Evolutionary conservation across 1,140 invertebrate species (phyloP), one percentile per base, ranked within the genome.

Genomic region (Penaeus indicus): DNA sequence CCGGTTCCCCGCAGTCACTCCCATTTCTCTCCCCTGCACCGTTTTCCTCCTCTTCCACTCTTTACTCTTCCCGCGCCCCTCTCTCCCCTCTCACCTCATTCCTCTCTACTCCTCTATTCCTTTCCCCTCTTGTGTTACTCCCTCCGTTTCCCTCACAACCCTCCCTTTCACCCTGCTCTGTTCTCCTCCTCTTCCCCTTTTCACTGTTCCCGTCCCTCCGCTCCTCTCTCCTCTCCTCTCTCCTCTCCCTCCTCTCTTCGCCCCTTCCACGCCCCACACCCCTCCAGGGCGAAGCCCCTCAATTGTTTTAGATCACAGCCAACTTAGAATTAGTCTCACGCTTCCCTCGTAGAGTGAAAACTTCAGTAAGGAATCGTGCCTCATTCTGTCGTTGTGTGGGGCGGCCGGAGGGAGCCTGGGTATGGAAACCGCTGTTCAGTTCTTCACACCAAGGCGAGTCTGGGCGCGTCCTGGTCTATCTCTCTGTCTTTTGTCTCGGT

Each of bases 221-320:
- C 11, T 22, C 69, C n/a, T 32, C 69, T 27, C 19, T 72, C 69
- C 10, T 3, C 11, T 22, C 69, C n/a, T 32, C 69, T 27, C 22
- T n/a, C 38, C 69, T 25, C 69, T 75, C 21, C 72, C n/a, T 13
- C n/a, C 25, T 32, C 25, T 8, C 25, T 16, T 10, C 5, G 27
- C 42, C 8, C n/a, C 72, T 16, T 10, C n/a, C 8, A 32, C 38
- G 4, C n/a, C 27, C n/a, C 72, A 27, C n/a, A 5, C 72, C n/a
- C 42, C 72, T 38, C 72, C 13, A 75, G 27, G 4, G 16, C 27
- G 72, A 32, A 27, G 27, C 42, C 72, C 72, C 72, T 75, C n/a
- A 75, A 75, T 75, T 75, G 72, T 75, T 75, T 75, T 75, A 75
- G 72, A 75, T 75, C 72, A 75, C 72, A 75, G 42, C 72, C 72